phyloP scores from a whole-genome alignment of 2,888 invertebrate species.

The Brachylomia viminalis region DNA sequence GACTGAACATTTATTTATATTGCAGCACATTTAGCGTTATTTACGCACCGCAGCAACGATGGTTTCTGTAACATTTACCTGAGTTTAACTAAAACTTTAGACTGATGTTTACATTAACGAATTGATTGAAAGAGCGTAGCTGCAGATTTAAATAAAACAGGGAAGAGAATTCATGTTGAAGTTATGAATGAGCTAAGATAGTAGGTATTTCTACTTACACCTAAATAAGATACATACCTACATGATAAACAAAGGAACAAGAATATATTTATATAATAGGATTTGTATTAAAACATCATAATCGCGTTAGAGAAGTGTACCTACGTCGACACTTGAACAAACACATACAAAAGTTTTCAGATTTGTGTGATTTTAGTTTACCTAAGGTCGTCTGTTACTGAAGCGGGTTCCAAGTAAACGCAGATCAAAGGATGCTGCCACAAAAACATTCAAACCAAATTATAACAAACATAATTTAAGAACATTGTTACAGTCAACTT shows the following conservation, averaged over 20 bases:
- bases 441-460: conserved; percentile 19
- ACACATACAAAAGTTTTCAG: conserved; percentile 7
- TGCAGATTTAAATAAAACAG: neutral
- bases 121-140: conserved; percentile 25
- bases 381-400: conserved; percentile 10
- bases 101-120: conserved; percentile 27
- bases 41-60: conserved; percentile 24
- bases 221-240: neutral
- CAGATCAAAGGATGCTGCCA: conserved; percentile 18
- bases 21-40: conserved; percentile 19
- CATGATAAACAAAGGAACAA: neutral
- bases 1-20: conserved; percentile 41
- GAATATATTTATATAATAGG: neutral
- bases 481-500: conserved; percentile 7
- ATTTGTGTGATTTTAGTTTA: conserved; percentile 12
- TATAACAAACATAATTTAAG: conserved; percentile 14
- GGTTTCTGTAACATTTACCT: conserved; percentile 38
- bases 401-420: conserved; percentile 23
- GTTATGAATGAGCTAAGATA: conserved; percentile 3
- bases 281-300: neutral
- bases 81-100: conserved; percentile 16
- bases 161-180: neutral
- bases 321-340: conserved; percentile 2
- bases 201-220: neutral
- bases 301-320: no score